phyloP scores from a whole-genome alignment of 2,113 vertebrate genomes.

The Elanus axillaris region DNA sequence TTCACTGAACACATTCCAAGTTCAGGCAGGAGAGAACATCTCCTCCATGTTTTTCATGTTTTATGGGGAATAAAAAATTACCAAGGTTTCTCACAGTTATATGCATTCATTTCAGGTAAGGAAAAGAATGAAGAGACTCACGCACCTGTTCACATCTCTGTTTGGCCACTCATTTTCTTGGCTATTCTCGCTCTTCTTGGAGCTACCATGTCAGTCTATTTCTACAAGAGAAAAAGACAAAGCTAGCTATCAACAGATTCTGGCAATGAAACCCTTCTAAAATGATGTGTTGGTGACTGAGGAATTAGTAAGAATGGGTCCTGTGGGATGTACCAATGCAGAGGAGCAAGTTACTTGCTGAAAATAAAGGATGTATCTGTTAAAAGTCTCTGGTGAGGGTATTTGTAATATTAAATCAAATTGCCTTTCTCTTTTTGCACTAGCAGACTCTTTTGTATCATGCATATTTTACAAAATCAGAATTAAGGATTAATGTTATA shows the following conservation, averaged over 20 bases:
- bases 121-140: not conserved
- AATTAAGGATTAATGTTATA: not conserved
- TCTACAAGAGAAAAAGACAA: constrained; percentile 16
- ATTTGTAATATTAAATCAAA: not conserved
- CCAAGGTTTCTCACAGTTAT: not conserved
- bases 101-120: constrained; percentile 15
- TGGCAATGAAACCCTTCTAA: not conserved
- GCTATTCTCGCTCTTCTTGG: not conserved
- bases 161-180: constrained; percentile 4
- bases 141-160: not conserved
- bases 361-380: not conserved
- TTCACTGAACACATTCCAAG: not conserved
- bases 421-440: not conserved
- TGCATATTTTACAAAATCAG: not conserved
- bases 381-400: not conserved
- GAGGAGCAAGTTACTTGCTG: not conserved
- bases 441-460: not conserved
- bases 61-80: not conserved
- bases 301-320: not conserved
- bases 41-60: not conserved
- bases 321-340: not conserved
- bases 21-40: not conserved
- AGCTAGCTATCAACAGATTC: not conserved
- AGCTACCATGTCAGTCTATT: not conserved
- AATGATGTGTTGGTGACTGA: not conserved